Percentiles rank a stretch among this genome's conserved stretches.
phyloP scores from a whole-genome alignment of 2,797 vertebrate species.

The Lepidocolaptes lacrymiger region DNA sequence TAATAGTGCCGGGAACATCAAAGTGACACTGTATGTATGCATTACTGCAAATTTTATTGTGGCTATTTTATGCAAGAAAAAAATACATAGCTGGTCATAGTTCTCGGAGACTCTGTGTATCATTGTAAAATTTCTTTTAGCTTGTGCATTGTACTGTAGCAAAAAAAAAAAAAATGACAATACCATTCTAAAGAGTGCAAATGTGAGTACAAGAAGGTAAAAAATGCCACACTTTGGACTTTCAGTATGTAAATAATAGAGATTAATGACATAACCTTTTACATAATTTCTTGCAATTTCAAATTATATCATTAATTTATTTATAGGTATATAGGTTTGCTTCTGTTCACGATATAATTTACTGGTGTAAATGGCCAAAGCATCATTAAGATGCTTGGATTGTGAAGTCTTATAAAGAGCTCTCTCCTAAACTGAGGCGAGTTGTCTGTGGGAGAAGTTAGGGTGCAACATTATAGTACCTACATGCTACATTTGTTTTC shows the following conservation, averaged over 20 bases:
- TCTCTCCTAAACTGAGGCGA: background rate
- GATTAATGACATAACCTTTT: background rate
- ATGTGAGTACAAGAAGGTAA: background rate
- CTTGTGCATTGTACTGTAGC: background rate
- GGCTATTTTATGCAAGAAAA: background rate
- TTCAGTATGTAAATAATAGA: background rate
- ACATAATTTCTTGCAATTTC: background rate
- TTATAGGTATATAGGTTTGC: background rate
- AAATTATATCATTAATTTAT: background rate
- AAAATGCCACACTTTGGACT: background rate
- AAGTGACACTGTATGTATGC: background rate
- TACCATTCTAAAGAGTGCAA: background rate
- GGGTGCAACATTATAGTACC: background rate
- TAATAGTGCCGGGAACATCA: background rate
- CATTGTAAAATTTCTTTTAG: background rate
- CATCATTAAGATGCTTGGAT: background rate
- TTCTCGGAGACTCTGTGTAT: background rate
- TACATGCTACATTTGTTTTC: background rate
- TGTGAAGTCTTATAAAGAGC: background rate
- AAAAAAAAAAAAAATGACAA: background rate
- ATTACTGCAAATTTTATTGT: background rate
- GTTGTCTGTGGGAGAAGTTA: background rate
- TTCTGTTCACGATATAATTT: background rate
- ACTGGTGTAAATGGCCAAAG: background rate
- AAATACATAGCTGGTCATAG: background rate